Evolutionary conservation across 1,140 invertebrate species (phyloP).

Genomic region (Drosophila miranda): DNA sequence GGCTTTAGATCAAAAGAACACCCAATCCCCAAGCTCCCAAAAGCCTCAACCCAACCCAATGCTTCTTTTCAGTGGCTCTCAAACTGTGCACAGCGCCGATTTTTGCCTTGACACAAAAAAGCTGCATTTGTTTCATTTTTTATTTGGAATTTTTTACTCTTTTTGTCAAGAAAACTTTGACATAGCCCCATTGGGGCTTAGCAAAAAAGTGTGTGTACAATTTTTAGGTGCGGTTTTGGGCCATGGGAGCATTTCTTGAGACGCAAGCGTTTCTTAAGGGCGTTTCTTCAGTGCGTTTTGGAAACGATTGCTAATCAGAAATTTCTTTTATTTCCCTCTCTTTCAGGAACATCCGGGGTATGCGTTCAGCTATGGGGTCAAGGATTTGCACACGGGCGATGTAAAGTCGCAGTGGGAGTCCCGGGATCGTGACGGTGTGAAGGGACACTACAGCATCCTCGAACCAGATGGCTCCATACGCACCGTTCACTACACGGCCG

Average conservation of each 20-base stretch:
- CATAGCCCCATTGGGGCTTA: slow-evolving; percentile 33
- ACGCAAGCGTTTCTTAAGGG: background rate
- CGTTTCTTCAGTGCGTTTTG: background rate
- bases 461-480: slow-evolving; percentile 87
- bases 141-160: slow-evolving; percentile 37
- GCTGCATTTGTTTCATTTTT: slow-evolving; percentile 49
- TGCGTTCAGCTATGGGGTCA: slow-evolving; percentile 87
- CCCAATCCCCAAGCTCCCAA: slow-evolving; percentile 24
- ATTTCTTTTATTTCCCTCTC: slow-evolving; percentile 4
- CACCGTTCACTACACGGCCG: slow-evolving; percentile 85
- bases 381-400: slow-evolving; percentile 87
- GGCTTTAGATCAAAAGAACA: slow-evolving; percentile 65
- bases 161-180: slow-evolving; percentile 56
- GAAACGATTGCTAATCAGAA: background rate
- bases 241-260: too few relatives aligned
- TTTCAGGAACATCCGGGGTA: slow-evolving; percentile 86
- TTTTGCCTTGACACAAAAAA: slow-evolving; percentile 67
- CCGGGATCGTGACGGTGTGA: slow-evolving; percentile 84
- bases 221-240: slow-evolving; percentile 31
- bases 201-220: slow-evolving; percentile 31
- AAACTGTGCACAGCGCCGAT: slow-evolving; percentile 72
- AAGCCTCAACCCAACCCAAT: slow-evolving; percentile 43
- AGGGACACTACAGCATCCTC: slow-evolving; percentile 86
- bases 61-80: slow-evolving; percentile 54
- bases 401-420: slow-evolving; percentile 86